Conservation (phyloP, 2,888 invertebrate species). For the Mallateleia sp. region DNA sequence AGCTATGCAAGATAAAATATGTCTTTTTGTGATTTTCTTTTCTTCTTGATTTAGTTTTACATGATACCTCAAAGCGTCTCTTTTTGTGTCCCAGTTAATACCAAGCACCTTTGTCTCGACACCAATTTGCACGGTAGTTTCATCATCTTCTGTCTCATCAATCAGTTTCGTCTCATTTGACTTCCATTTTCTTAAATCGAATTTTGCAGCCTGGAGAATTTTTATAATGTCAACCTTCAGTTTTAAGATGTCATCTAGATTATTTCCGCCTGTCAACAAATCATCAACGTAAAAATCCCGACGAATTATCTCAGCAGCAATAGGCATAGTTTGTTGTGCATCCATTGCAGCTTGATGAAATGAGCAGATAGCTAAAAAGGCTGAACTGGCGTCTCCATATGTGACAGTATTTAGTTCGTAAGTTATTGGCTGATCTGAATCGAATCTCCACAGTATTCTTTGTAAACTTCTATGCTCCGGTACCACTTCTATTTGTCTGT, state of each 20-base stretch:
- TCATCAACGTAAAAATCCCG: background rate
- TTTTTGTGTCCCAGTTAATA: background rate
- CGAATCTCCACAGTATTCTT: constrained; percentile 81
- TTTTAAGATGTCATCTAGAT: background rate
- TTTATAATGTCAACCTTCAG: background rate
- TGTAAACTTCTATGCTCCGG: constrained; percentile 72
- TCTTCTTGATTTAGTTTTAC: background rate
- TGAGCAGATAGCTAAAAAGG: constrained; percentile 40
- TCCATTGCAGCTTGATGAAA: constrained; percentile 15
- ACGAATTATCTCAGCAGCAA: background rate
- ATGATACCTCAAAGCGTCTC: background rate
- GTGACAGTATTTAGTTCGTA: constrained; percentile 41
- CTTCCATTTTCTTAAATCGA: background rate
- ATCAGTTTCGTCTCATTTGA: background rate
- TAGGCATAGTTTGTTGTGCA: background rate
- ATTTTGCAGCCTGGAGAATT: background rate
- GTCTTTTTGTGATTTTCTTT: background rate
- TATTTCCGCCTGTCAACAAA: background rate
- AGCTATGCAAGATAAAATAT: background rate
- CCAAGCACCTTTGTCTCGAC: background rate
- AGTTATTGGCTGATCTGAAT: constrained; percentile 43
- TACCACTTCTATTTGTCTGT: constrained; percentile 45
- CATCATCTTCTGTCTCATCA: background rate
- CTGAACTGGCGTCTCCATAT: constrained; percentile 33
- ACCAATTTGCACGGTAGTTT: background rate